phyloP scores from a whole-genome alignment of 2,113 vertebrate genomes.

The Notechis scutatus region DNA sequence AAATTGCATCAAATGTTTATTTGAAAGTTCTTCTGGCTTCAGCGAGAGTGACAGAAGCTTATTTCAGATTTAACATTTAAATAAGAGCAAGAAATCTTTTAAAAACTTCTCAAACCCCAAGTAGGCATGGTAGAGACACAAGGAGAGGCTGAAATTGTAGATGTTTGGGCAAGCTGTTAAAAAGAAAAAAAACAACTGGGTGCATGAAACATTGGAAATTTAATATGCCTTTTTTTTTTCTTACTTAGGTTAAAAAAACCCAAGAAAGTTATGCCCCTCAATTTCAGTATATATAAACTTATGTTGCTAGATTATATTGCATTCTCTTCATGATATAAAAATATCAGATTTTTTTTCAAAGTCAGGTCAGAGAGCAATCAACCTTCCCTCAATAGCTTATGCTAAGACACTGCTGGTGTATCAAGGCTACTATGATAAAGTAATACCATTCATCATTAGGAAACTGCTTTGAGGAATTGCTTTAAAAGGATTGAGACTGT shows the following conservation, averaged over 20 bases:
- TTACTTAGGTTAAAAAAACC: not conserved
- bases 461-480: not conserved
- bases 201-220: not conserved
- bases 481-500: not conserved
- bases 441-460: not conserved
- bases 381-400: not conserved
- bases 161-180: not conserved
- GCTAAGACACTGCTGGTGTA: not conserved
- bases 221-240: not conserved
- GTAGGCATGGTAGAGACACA: not conserved
- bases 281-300: not conserved
- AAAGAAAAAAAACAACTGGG: not conserved
- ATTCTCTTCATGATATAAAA: not conserved
- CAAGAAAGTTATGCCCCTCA: not conserved
- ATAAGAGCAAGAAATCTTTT: not conserved
- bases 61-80: not conserved
- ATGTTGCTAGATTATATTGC: not conserved
- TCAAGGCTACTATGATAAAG: not conserved
- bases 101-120: not conserved
- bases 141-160: not conserved
- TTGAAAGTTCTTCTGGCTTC: not conserved
- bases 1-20: not conserved
- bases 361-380: not conserved
- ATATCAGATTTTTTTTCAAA: not conserved
- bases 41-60: not conserved